Evolutionary conservation across 2,888 invertebrate genomes (phyloP).

Genomic region (Emmelina monodactyla): DNA sequence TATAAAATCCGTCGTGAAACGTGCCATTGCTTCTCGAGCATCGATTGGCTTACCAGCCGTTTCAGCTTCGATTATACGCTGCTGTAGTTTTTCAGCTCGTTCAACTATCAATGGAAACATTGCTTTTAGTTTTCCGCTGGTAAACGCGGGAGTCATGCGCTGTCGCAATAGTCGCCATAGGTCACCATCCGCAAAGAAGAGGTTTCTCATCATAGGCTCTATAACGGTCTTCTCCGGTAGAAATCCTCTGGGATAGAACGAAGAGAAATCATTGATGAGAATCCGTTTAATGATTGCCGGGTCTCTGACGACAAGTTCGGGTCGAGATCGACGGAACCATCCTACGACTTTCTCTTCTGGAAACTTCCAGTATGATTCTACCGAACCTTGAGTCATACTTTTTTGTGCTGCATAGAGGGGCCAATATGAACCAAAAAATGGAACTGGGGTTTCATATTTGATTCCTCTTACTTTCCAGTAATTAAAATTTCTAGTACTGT

Average conservation of each 20-base stretch:
- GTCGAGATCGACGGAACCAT: conserved; percentile 32
- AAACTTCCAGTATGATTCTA: conserved; percentile 36
- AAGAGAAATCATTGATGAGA: conserved; percentile 38
- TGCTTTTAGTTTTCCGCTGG: conserved; percentile 43
- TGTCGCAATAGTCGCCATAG: conserved; percentile 45
- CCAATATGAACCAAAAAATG: conserved; percentile 36
- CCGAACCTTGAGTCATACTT: conserved; percentile 41
- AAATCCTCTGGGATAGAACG: conserved; percentile 40
- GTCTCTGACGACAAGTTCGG: conserved; percentile 45
- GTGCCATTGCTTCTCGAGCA: conserved; percentile 46
- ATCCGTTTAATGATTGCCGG: conserved; percentile 43
- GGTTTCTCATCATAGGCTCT: conserved; percentile 42
- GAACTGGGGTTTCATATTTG: conserved; percentile 38
- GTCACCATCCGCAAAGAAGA: conserved; percentile 51
- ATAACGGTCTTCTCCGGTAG: conserved; percentile 34
- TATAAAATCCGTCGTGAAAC: conserved; percentile 52
- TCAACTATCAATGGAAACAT: conserved; percentile 52
- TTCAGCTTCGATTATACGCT: conserved; percentile 31
- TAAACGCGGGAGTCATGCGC: conserved; percentile 46
- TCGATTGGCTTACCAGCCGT: conserved; percentile 32
- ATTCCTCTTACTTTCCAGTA: conserved; percentile 45
- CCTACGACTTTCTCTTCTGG: conserved; percentile 48
- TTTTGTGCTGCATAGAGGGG: conserved; percentile 33
- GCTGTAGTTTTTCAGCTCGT: conserved; percentile 41
- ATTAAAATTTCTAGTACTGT: conserved; percentile 32